Conservation (phyloP, 1,140 invertebrate species). For the Manduca sexta region DNA sequence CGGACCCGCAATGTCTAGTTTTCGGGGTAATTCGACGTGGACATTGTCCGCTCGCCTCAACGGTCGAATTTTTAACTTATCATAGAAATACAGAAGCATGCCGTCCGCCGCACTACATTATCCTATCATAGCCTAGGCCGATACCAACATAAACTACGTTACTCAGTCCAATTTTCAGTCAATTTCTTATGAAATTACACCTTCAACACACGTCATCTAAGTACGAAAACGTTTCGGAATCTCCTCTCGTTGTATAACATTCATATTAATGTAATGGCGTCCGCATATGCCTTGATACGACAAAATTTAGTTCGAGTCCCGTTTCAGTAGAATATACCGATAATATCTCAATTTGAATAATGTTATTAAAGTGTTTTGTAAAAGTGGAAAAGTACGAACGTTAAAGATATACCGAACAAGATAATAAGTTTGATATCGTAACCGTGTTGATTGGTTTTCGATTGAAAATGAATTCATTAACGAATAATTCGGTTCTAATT, state of each 20-base stretch:
- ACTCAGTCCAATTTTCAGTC: slow-evolving; percentile 72
- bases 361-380: slow-evolving; percentile 24
- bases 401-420: slow-evolving; percentile 31
- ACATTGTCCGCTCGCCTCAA: slow-evolving; percentile 30
- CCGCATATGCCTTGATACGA: slow-evolving; percentile 3
- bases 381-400: slow-evolving; percentile 33
- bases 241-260: slow-evolving; percentile 29
- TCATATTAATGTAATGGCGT: slow-evolving; percentile 13
- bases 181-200: slow-evolving; percentile 70
- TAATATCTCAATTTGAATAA: slow-evolving; percentile 38
- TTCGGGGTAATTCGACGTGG: too few relatives aligned
- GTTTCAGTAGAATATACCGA: slow-evolving; percentile 17
- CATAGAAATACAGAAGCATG: slow-evolving; percentile 46
- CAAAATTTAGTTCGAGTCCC: neutral
- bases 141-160: slow-evolving; percentile 66
- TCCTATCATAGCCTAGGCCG: slow-evolving; percentile 64
- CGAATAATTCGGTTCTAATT: slow-evolving; percentile 42
- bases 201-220: slow-evolving; percentile 50
- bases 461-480: slow-evolving; percentile 35
- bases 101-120: slow-evolving; percentile 57
- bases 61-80: slow-evolving; percentile 31
- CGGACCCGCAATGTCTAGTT: too few relatives aligned
- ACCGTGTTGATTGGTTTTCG: slow-evolving; percentile 21
- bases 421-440: slow-evolving; percentile 27
- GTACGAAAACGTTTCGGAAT: slow-evolving; percentile 54